phyloP scores from a whole-genome alignment of 2,888 invertebrate genomes.

The Hoplodrina ambigua region DNA sequence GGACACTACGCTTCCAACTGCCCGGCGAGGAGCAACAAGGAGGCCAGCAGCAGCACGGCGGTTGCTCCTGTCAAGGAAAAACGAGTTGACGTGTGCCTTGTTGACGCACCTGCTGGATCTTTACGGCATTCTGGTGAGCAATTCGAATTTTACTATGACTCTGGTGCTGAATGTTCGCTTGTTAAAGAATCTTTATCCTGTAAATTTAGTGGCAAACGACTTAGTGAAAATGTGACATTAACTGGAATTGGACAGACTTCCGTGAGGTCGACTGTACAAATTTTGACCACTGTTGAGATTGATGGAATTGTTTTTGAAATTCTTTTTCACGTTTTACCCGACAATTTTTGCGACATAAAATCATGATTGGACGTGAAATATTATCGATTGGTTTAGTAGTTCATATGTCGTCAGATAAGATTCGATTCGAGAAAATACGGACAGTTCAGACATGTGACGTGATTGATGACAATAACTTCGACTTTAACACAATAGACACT shows the following conservation, averaged over 20 bases:
- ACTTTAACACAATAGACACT: conserved; percentile 8
- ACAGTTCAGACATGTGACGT: conserved; percentile 6
- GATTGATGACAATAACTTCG: not conserved
- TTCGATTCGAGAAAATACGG: conserved; percentile 3
- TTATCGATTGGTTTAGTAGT: conserved; percentile 19
- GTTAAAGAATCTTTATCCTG: too few species aligned
- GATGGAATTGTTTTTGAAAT: too few species aligned
- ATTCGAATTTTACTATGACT: conserved; percentile 4
- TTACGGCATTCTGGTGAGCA: not conserved
- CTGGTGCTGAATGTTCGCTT: too few species aligned
- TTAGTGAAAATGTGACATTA: too few species aligned
- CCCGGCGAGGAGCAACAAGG: not conserved
- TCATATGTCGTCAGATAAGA: not conserved
- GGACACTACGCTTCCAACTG: conserved; percentile 3
- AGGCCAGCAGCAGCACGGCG: not conserved
- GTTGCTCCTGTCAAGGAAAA: not conserved
- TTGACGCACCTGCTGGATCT: too few species aligned
- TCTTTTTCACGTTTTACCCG: conserved; percentile 20
- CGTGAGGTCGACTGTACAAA: conserved; percentile 5
- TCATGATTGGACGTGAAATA: conserved; percentile 19
- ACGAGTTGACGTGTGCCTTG: not conserved
- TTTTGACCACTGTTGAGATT: not conserved
- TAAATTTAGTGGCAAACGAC: too few species aligned
- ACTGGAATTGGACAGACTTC: not conserved
- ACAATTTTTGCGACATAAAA: not conserved